Conservation (phyloP, 1,140 invertebrate species). For the Pseudomyrmex sp. region DNA sequence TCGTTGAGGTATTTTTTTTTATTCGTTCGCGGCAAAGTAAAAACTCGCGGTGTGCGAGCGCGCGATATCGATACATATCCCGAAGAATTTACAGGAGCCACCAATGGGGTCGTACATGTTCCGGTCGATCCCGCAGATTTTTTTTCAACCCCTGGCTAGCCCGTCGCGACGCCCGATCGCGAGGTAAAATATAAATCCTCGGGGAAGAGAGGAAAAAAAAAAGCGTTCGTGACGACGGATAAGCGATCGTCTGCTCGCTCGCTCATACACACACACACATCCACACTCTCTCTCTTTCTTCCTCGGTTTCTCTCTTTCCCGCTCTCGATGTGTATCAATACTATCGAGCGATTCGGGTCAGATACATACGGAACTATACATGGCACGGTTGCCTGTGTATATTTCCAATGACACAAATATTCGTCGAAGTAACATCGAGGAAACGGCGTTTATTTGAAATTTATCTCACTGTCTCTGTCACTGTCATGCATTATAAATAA, state of each 20-base stretch:
- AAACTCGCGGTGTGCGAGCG: constrained; percentile 31
- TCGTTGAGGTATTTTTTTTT: constrained; percentile 18
- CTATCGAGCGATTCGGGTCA: constrained; percentile 39
- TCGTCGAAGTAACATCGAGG: constrained; percentile 8
- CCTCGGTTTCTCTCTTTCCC: background rate
- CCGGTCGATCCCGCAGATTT: constrained; percentile 46
- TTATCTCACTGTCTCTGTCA: background rate
- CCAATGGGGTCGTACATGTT: constrained; percentile 46
- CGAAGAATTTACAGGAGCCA: constrained; percentile 58
- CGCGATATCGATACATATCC: constrained; percentile 55
- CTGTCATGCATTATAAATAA: background rate
- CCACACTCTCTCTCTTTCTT: too few species aligned
- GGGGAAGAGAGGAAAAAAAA: constrained; percentile 47
- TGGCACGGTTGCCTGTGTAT: constrained; percentile 13
- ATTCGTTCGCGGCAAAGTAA: constrained; percentile 47
- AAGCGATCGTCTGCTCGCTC: constrained; percentile 46
- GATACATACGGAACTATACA: constrained; percentile 22
- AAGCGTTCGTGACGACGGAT: constrained; percentile 49
- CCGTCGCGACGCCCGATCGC: constrained; percentile 39
- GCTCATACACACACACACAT: too few species aligned
- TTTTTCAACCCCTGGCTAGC: constrained; percentile 29
- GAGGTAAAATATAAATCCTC: constrained; percentile 60
- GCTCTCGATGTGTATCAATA: constrained; percentile 36
- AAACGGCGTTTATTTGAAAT: constrained; percentile 15
- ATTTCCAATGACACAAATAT: constrained; percentile 58